Percentiles rank a stretch among this genome's conserved stretches.
phyloP scores from a whole-genome alignment of 2,797 vertebrate species.

The Acipenser transmontanus region DNA sequence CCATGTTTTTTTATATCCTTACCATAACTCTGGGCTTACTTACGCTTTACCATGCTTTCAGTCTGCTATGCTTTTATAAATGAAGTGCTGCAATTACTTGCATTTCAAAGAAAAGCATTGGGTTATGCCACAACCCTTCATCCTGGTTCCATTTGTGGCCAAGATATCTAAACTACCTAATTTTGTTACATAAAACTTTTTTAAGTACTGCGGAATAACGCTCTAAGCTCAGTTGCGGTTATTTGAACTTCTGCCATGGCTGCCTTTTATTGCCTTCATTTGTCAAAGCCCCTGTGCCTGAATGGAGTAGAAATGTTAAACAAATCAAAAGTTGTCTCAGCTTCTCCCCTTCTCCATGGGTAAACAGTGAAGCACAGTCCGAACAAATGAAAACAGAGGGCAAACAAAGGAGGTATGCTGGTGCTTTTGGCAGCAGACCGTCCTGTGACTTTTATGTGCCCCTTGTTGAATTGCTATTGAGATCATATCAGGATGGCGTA shows the following conservation, averaged over 20 bases:
- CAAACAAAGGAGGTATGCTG: constrained; percentile 29
- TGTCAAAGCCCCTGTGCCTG: constrained; percentile 58
- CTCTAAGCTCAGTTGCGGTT: constrained; percentile 44
- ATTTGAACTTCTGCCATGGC: constrained; percentile 59
- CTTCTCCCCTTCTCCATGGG: constrained; percentile 35
- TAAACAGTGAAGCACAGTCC: constrained; percentile 33
- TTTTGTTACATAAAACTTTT: too few species aligned
- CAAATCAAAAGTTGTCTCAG: constrained; percentile 61
- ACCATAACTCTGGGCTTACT: too few species aligned
- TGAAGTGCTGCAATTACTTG: too few species aligned
- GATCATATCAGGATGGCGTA: neutral
- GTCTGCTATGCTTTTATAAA: too few species aligned
- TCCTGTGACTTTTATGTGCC: constrained; percentile 29
- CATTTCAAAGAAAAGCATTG: too few species aligned
- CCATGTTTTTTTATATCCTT: too few species aligned
- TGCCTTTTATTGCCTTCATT: constrained; percentile 62
- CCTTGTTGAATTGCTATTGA: constrained; percentile 15
- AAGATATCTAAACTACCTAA: too few species aligned
- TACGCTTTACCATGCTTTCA: too few species aligned
- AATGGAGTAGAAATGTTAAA: constrained; percentile 61
- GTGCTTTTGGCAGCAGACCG: constrained; percentile 37
- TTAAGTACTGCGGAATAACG: too few species aligned
- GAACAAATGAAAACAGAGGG: constrained; percentile 52
- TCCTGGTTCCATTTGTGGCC: too few species aligned
- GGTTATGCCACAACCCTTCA: too few species aligned